phyloP scores from a whole-genome alignment of 2,888 invertebrate genomes.

The Dysmachus trigonus region DNA sequence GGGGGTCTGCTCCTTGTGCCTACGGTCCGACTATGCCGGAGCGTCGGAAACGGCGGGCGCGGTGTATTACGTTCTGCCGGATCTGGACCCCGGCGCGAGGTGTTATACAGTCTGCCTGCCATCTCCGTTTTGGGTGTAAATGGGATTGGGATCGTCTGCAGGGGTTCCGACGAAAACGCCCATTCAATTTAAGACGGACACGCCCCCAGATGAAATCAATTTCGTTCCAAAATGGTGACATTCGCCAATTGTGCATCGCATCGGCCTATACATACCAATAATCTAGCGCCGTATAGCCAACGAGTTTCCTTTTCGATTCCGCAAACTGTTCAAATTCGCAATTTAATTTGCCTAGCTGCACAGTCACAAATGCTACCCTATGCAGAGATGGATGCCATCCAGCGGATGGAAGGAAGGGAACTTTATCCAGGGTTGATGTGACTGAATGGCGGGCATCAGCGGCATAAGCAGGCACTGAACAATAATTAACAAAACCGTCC shows the following conservation, averaged over 20 bases:
- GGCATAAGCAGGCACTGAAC: neutral
- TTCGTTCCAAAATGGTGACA: constrained; percentile 45
- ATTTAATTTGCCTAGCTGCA: neutral
- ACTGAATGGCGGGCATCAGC: neutral
- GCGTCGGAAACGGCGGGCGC: neutral
- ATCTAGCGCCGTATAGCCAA: neutral
- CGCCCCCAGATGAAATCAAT: constrained; percentile 46
- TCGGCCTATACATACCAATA: constrained; percentile 15
- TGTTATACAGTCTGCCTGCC: constrained; percentile 23
- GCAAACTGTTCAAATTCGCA: constrained; percentile 13
- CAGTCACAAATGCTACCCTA: neutral
- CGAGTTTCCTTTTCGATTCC: constrained; percentile 10
- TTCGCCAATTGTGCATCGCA: constrained; percentile 38
- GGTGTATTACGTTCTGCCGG: neutral
- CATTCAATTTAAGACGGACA: constrained; percentile 44
- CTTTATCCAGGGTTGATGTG: neutral
- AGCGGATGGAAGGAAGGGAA: neutral
- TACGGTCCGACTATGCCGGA: neutral
- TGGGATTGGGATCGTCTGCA: constrained; percentile 48
- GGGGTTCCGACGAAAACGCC: constrained; percentile 48
- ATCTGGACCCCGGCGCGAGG: neutral
- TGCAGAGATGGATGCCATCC: neutral
- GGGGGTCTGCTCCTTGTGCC: neutral
- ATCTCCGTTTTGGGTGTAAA: constrained; percentile 43
- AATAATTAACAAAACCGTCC: neutral